These are phyloP conservation scores for Coreius guichenoti DNA, from an alignment of 2,797 vertebrate species.

Conservation along the genomic window DNA sequence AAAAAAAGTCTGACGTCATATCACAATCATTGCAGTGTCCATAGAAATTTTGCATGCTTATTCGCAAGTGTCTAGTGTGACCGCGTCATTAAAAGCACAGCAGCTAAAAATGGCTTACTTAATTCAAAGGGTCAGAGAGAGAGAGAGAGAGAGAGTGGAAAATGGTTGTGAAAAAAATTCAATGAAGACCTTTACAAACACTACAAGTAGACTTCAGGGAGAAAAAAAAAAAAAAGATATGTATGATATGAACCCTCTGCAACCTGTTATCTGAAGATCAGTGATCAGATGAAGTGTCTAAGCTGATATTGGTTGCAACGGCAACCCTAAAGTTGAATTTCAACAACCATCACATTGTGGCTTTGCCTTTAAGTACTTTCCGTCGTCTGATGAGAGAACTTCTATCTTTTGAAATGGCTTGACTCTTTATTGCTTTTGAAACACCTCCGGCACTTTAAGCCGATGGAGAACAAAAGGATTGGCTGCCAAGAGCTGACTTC, in stretches of 20 bases:
- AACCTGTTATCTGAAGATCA: conserved; percentile 62
- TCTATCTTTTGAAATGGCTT: conserved; percentile 70
- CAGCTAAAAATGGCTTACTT: neutral
- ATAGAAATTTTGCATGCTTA: neutral
- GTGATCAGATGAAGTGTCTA: conserved; percentile 53
- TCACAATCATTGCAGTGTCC: neutral
- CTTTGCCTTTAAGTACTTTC: conserved; percentile 65
- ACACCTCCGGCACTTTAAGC: conserved; percentile 73
- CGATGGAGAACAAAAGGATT: conserved; percentile 72
- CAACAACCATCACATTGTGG: conserved; percentile 61
- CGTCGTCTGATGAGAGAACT: conserved; percentile 64
- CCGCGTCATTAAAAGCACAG: neutral
- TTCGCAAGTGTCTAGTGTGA: neutral
- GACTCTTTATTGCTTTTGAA: conserved; percentile 71
- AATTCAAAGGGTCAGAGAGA: neutral
- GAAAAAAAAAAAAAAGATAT: neutral
- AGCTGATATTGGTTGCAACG: conserved; percentile 59
- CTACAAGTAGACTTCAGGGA: neutral
- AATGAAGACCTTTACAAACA: neutral
- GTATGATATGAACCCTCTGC: conserved; percentile 18
- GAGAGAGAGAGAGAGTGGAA: neutral
- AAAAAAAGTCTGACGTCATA: neutral
- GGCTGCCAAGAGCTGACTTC: conserved; percentile 69
- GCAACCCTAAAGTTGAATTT: conserved; percentile 60
- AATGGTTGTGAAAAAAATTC: neutral